These are phyloP conservation scores for Engystomops pustulosus DNA, from an alignment of 2,113 vertebrate species.

Conservation along the genomic window DNA sequence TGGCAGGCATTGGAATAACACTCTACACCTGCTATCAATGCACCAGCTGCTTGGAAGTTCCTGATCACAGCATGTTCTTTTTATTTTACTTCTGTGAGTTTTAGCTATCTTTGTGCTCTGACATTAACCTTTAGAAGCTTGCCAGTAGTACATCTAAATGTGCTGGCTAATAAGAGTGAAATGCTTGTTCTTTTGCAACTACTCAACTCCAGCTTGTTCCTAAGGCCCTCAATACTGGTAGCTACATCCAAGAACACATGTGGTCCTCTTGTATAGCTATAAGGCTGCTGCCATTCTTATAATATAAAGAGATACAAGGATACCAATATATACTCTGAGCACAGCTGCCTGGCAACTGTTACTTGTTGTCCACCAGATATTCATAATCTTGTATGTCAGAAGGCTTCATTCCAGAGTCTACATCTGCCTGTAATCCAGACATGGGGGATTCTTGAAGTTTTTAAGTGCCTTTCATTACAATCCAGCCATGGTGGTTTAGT, in stretches of 20 bases:
- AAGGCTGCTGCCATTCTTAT: background rate
- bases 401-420: background rate
- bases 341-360: constrained; percentile 15
- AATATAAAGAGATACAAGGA: background rate
- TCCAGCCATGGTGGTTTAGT: too few species aligned
- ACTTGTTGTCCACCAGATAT: background rate
- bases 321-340: background rate
- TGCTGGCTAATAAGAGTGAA: background rate
- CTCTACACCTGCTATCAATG: constrained; percentile 12
- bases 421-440: background rate
- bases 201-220: background rate
- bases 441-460: background rate
- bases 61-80: background rate
- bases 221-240: background rate
- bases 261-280: background rate
- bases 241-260: background rate
- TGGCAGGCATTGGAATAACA: background rate
- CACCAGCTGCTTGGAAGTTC: background rate
- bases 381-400: background rate
- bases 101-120: background rate
- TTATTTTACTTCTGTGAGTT: constrained; percentile 12
- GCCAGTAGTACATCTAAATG: background rate
- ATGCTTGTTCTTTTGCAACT: background rate
- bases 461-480: too few species aligned
- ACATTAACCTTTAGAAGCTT: background rate